Evolutionary conservation across 1,140 invertebrate genomes (phyloP).

Genomic region (Saccostrea glomerata): DNA sequence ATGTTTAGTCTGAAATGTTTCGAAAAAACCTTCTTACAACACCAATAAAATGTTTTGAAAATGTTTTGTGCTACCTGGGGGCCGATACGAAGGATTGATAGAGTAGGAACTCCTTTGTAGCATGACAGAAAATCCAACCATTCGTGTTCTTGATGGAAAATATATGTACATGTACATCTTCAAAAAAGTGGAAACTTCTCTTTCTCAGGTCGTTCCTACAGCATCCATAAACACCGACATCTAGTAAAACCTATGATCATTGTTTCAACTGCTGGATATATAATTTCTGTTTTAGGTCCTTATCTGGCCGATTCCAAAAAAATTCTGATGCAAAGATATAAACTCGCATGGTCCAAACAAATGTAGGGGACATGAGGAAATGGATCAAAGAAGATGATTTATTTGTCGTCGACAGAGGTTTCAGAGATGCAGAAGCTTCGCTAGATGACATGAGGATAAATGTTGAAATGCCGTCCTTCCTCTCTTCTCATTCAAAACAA

Average conservation of each 20-base stretch:
- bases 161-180: background rate
- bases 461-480: background rate
- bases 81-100: too few relatives aligned
- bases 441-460: background rate
- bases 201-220: background rate
- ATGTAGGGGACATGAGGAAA: background rate
- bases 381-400: background rate
- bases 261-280: background rate
- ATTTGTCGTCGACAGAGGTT: background rate
- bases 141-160: background rate
- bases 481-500: background rate
- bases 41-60: too few relatives aligned
- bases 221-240: background rate
- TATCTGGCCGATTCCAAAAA: background rate
- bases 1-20: too few relatives aligned
- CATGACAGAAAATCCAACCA: background rate
- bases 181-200: background rate
- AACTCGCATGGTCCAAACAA: background rate
- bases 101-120: background rate
- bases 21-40: too few relatives aligned
- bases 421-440: background rate
- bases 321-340: background rate
- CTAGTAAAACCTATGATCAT: background rate
- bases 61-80: too few relatives aligned
- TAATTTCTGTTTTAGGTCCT: background rate